Evolutionary conservation across 2,888 invertebrate species (phyloP), one percentile per base, ranked within the genome.

Genomic region (Ornithoptera alexandrae): DNA sequence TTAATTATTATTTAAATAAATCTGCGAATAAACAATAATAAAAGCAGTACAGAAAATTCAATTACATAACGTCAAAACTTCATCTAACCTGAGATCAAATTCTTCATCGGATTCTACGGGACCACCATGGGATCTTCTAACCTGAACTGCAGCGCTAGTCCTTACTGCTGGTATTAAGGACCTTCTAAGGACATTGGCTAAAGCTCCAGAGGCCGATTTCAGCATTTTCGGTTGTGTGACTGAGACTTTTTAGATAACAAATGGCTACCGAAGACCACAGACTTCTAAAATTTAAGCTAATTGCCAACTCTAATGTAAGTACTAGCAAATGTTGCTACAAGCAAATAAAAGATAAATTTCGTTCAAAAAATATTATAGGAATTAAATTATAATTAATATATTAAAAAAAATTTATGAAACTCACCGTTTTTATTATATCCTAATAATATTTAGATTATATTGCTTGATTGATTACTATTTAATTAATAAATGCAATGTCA

Each of bases 91-190:
- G 78, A 93, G 90, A 88, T 98, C 97, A 88, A 98, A 97, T 82
- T 97, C 96, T 81, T 96, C 97, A 74, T 97, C 97, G 57, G 96
- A 94, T 88, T 97, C 97, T 36, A 93, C 93, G 59, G 93, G 85
- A 17, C 88, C 92, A 15, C 84, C 93, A 77, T 94, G 94, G 50
- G 86, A 67, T 72, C 81, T 82, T 67, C 92, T 83, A 66, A 84
- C 81, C 22, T 87, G 79, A 58, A 85, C 75, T 57, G 85, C 84
- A 68, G 86, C 86, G 78, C 81, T 84, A 71, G 83, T 84, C 79
- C 87, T 88, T 42, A 82, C 81, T 1, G 87, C 76, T 10, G 91
- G 89, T 59, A 84, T 75, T 76, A 92, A 76, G 72, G 92, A 87
- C 77, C 84, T 87, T 79, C 84, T 92, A 72, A 91, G 80, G 76